Evolutionary conservation across 1,140 invertebrate genomes (phyloP), one percentile per base, ranked within the genome.

Genomic region (Drosophila persimilis): DNA sequence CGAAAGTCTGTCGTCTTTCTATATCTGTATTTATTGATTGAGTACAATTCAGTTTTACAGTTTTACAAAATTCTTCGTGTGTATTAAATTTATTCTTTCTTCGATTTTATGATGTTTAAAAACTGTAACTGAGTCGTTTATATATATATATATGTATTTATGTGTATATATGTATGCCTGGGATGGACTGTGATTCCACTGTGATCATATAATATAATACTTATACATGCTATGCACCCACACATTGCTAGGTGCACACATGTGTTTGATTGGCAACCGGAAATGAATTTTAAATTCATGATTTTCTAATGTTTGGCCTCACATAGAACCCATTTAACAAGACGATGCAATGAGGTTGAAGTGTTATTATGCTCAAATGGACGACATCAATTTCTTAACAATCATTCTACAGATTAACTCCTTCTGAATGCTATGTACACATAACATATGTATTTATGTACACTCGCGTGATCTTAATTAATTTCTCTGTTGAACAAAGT

Each of bases 231-330:
- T 39, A 47, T 59, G 22, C 54, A 69, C 54, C n/a, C 26, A 57
- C 17, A 57, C 17, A 17, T 54, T 26, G 31, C 39, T 26, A 63
- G 50, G 70, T 72, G 66, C 66, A 39, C 45, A 63, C 45, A 73
- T 63, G 44, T 73, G 41, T 63, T 73, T 63, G 51, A 73, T 74
- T 74, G 71, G 71, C 71, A 74, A 74, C 71, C 70, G 60, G 71
- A 74, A 74, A 52, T 35, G 71, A 74, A 74, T 74, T 74, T 74
- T 17, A 73, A 74, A 74, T 74, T 74, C 71, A 74, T 73, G 71
- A 73, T 65, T 64, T 35, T 73, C 7, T 52, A 72, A 58, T 70
- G 35, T 74, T 74, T 74, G 71, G 71, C 71, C 41, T 74, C 53
- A 55, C 46, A 56, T 56, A 45, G 31, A 53, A 60, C 65, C 65